Conservation (phyloP, 2,797 vertebrate species). For the Choloepus didactylus region DNA sequence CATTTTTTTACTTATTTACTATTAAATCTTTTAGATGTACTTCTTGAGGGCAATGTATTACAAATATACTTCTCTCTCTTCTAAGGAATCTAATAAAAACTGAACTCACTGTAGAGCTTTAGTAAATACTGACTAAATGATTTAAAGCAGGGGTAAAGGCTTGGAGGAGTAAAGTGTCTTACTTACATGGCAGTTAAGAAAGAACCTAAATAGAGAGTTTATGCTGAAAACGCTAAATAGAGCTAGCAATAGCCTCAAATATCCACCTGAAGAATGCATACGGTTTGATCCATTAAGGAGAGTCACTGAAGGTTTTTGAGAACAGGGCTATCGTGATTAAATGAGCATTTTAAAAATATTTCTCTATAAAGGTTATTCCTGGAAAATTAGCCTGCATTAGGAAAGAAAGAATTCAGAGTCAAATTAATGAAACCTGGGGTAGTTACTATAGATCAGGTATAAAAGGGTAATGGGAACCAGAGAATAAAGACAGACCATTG, state of each 20-base stretch:
- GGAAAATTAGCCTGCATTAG: slow-evolving; percentile 23
- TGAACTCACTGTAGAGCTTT: not conserved
- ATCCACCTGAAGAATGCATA: not conserved
- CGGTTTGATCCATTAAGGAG: not conserved
- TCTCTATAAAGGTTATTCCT: slow-evolving; percentile 19
- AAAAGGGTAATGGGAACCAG: not conserved
- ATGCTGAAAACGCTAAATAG: not conserved
- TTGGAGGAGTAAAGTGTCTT: not conserved
- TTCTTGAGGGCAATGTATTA: not conserved
- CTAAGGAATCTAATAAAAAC: slow-evolving; percentile 29
- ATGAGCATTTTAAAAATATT: not conserved
- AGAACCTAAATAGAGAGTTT: not conserved
- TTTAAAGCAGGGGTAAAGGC: not conserved
- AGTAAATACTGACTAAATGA: not conserved
- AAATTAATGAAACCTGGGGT: not conserved
- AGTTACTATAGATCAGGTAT: not conserved
- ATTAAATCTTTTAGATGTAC: not conserved
- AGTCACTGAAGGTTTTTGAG: not conserved
- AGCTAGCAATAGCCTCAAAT: not conserved
- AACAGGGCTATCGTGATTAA: not conserved
- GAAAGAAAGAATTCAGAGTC: slow-evolving; percentile 43
- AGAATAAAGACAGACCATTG: not conserved
- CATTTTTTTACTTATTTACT: not conserved
- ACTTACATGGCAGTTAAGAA: not conserved
- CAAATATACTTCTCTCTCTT: not conserved